phyloP scores from a whole-genome alignment of 2,113 vertebrate genomes.

The Hirundichthys speculiger region DNA sequence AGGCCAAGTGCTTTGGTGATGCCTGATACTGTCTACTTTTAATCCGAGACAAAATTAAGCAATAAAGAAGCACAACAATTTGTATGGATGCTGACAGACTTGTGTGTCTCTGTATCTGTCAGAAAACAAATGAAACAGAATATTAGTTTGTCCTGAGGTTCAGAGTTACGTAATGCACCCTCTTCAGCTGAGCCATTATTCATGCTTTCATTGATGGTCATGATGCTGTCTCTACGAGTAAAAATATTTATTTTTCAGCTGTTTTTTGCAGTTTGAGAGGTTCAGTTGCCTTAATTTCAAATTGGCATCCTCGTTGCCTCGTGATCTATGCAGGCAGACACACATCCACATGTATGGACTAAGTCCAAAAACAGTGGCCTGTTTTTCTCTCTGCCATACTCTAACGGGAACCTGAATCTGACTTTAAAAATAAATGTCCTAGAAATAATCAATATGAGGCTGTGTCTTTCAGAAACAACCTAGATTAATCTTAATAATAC shows the following conservation, averaged over 20 bases:
- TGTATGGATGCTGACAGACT: too few species aligned
- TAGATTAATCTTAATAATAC: slow-evolving; percentile 27
- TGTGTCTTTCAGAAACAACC: slow-evolving; percentile 43
- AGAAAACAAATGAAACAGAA: too few species aligned
- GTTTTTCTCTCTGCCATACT: slow-evolving; percentile 47
- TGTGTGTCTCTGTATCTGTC: too few species aligned
- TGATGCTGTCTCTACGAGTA: slow-evolving; percentile 4
- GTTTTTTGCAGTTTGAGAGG: slow-evolving; percentile 22
- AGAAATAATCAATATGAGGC: slow-evolving; percentile 68
- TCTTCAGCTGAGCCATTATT: too few species aligned
- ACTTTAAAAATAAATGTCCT: slow-evolving; percentile 70
- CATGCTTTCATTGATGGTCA: slow-evolving; percentile 6
- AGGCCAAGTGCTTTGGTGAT: too few species aligned
- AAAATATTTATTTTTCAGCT: slow-evolving; percentile 38
- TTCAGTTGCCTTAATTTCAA: slow-evolving; percentile 24
- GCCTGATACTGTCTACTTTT: too few species aligned
- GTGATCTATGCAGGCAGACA: slow-evolving; percentile 9
- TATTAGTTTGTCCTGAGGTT: too few species aligned
- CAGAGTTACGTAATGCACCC: too few species aligned
- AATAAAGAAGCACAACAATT: too few species aligned
- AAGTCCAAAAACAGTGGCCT: slow-evolving; percentile 58
- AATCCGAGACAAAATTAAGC: too few species aligned
- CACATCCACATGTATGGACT: slow-evolving; percentile 27
- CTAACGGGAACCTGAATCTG: slow-evolving; percentile 33
- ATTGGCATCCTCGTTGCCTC: slow-evolving; percentile 24